Base-by-base conservation (phyloP, 2,797 vertebrate genomes). In the Peromyscus attwateri region DNA sequence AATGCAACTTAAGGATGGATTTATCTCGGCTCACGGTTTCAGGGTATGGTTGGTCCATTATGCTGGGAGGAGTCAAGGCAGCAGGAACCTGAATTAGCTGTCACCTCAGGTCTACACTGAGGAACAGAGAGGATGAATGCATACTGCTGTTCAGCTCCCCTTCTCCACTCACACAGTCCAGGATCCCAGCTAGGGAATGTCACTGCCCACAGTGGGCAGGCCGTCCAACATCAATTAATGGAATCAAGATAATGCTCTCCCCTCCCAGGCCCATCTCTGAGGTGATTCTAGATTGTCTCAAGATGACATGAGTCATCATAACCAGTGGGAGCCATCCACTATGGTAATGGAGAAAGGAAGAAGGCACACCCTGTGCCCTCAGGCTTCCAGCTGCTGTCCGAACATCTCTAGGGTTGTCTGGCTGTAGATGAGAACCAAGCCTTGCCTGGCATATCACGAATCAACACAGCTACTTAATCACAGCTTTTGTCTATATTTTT, bases 331-430 rank as follows among this genome's bases (percentile, higher is more conserved):
- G 23, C 68, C 6, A 34, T 10, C 2, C 17, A 27, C 8, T 6
- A 17, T 40, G n/a, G 4, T 23, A 11, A 1, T 2, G 4, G 19
- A 62, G 25, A 21, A n/a, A 23, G 25, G 64, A 34, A 37, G 25
- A 34, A 11, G 3, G 13, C 49, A 46, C 11, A 29, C 19, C 12
- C 0, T 0, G 0, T 7, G 1, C 2, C 0, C 1, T 8, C 40
- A 29, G 60, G 43, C 12, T 19, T n/a, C 29, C 14, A 10, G 27
- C 10, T 14, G 8, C 37, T 9, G 4, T 0, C 1, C n/a, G 13
- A 0, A 13, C 1, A 37, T 40, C 62, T 46, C 62, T 57, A 2
- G 5, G 52, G n/a, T 37, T 83, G 3, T 46, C 52, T 52, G 80
- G 29, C 6, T 27, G 0, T 13, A 8, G 55, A 25, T 27, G 64